Conservation (phyloP, 2,113 vertebrate genomes). For the Gorsachius goisagi region DNA sequence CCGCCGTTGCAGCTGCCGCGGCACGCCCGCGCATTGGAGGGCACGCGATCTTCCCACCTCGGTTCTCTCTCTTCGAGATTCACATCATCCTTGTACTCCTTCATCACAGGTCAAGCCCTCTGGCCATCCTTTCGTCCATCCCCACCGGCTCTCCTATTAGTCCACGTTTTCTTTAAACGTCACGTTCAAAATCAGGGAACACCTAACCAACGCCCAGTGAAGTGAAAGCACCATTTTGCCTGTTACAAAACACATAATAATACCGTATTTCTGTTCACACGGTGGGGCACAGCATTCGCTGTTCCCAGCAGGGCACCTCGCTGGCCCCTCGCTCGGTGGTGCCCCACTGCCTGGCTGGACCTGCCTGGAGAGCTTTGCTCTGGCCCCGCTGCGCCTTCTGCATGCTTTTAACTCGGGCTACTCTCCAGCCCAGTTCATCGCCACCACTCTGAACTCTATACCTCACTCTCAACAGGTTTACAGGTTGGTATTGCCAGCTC, state of each 20-base stretch:
- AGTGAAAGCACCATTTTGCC: neutral
- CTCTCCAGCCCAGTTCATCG: neutral
- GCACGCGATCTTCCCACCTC: neutral
- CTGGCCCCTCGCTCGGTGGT: accelerated
- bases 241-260: neutral
- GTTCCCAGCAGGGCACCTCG: too few species aligned
- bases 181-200: accelerated
- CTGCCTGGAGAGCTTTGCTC: neutral
- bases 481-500: neutral
- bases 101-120: neutral
- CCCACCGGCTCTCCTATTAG: neutral
- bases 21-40: accelerated
- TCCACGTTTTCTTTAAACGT: neutral
- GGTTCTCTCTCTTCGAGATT: accelerated
- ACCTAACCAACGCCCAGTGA: accelerated
- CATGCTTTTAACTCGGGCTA: accelerated
- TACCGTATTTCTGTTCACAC: accelerated
- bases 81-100: accelerated
- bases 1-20: neutral
- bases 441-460: neutral
- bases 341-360: neutral
- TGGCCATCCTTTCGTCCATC: accelerated
- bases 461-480: neutral
- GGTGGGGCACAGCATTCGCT: accelerated
- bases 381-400: accelerated